Conservation (phyloP, 2,113 vertebrate species). For the Datnioides undecimradiatus region DNA sequence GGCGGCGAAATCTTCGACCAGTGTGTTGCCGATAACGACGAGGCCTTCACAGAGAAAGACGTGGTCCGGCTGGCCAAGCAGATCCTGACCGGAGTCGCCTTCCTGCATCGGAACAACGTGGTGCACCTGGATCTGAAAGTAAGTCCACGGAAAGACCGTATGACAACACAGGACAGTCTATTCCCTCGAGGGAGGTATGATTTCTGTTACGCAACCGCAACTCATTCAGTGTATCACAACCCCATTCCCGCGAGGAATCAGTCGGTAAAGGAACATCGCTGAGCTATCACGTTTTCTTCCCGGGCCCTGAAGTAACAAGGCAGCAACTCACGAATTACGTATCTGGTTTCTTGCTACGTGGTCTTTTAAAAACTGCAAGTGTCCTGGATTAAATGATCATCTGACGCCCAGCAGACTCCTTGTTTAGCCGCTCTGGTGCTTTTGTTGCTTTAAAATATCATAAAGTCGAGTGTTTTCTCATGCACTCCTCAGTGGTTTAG, state of each 20-base stretch:
- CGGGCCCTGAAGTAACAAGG: constrained; percentile 38
- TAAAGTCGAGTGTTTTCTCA: neutral
- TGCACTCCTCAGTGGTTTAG: neutral
- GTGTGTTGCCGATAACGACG: constrained; percentile 93
- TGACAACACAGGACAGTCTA: constrained; percentile 14
- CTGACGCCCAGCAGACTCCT: neutral
- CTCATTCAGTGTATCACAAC: constrained; percentile 30
- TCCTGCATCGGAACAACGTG: constrained; percentile 90
- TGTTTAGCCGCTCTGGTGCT: neutral
- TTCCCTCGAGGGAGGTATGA: constrained; percentile 24
- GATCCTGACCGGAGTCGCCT: constrained; percentile 92
- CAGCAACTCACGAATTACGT: constrained; percentile 5
- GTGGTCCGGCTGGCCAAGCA: constrained; percentile 92
- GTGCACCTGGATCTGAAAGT: constrained; percentile 97
- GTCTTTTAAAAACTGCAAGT: neutral
- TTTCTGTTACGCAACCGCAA: constrained; percentile 58
- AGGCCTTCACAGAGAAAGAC: constrained; percentile 95
- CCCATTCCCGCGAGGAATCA: constrained; percentile 38
- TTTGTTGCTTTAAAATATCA: neutral
- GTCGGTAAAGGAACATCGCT: neutral
- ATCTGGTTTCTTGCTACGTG: constrained; percentile 35
- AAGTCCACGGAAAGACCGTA: constrained; percentile 25
- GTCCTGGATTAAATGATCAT: neutral
- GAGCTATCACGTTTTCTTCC: constrained; percentile 36
- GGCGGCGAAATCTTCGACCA: constrained; percentile 97